Evolutionary conservation across 2,888 invertebrate genomes (phyloP).

Genomic region (Saturnia pavonia): DNA sequence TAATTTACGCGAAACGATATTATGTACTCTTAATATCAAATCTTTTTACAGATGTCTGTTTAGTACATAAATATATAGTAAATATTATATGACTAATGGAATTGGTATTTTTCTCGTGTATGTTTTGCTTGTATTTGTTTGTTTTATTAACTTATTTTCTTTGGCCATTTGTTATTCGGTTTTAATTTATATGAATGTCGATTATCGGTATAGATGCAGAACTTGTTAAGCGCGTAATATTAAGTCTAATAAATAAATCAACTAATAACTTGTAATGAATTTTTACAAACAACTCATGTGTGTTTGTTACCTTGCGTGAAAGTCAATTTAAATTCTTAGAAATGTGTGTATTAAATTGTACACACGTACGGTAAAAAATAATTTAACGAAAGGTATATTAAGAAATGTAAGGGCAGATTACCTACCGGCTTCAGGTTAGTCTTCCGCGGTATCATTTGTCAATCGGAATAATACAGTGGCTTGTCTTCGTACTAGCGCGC

Average conservation of each 20-base stretch:
- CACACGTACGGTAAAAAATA: background rate
- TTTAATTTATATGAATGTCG: slow-evolving; percentile 62
- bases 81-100: slow-evolving; percentile 28
- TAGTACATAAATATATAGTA: slow-evolving; percentile 14
- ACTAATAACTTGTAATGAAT: slow-evolving; percentile 28
- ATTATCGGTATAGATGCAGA: slow-evolving; percentile 53
- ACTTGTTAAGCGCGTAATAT: slow-evolving; percentile 47
- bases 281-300: slow-evolving; percentile 27
- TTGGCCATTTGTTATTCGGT: slow-evolving; percentile 65
- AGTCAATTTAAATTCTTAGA: slow-evolving; percentile 35
- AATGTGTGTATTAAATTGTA: slow-evolving; percentile 15
- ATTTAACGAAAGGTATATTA: background rate
- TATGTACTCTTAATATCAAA: background rate
- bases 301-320: slow-evolving; percentile 19
- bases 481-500: background rate
- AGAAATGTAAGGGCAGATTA: background rate
- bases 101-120: slow-evolving; percentile 53
- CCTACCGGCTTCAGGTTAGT: background rate
- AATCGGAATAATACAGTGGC: background rate
- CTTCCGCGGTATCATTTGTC: background rate
- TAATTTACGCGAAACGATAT: background rate
- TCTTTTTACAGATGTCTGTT: slow-evolving; percentile 16
- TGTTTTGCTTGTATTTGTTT: slow-evolving; percentile 67
- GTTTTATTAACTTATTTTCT: slow-evolving; percentile 68
- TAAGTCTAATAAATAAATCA: slow-evolving; percentile 34